Evolutionary conservation across 1,140 invertebrate genomes (phyloP).

Genomic region (Calliphora vicina): DNA sequence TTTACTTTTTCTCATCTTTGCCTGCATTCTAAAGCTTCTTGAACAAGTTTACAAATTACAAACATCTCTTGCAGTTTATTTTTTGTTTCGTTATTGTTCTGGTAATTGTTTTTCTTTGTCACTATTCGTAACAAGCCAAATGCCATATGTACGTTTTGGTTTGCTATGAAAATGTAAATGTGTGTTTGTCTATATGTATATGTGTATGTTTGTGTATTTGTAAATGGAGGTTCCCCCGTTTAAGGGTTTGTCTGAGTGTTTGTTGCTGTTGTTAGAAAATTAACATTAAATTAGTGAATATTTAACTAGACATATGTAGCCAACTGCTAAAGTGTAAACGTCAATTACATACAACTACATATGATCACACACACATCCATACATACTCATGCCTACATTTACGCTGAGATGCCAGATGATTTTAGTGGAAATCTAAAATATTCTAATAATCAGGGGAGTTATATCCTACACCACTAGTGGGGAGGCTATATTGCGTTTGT

Average conservation of each 20-base stretch:
- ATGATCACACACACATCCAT: not conserved
- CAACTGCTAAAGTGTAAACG: slow-evolving; percentile 21
- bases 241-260: too few species aligned
- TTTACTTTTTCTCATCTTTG: too few species aligned
- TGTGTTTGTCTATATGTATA: not conserved
- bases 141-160: not conserved
- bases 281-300: slow-evolving; percentile 24
- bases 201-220: not conserved
- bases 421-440: too few species aligned
- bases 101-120: not conserved
- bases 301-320: not conserved
- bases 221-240: not conserved
- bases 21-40: not conserved
- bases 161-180: not conserved
- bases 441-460: too few species aligned
- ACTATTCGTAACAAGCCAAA: not conserved
- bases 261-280: not conserved
- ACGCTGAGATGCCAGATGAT: not conserved
- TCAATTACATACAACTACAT: slow-evolving; percentile 4
- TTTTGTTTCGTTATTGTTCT: too few species aligned
- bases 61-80: not conserved
- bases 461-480: too few species aligned
- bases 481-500: too few species aligned
- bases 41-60: not conserved
- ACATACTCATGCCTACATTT: not conserved